Percentiles rank a stretch among this genome's conserved stretches.
These are phyloP conservation scores for Lasiommata megera DNA, from an alignment of 2,888 invertebrate genomes.

Conservation along the genomic window DNA sequence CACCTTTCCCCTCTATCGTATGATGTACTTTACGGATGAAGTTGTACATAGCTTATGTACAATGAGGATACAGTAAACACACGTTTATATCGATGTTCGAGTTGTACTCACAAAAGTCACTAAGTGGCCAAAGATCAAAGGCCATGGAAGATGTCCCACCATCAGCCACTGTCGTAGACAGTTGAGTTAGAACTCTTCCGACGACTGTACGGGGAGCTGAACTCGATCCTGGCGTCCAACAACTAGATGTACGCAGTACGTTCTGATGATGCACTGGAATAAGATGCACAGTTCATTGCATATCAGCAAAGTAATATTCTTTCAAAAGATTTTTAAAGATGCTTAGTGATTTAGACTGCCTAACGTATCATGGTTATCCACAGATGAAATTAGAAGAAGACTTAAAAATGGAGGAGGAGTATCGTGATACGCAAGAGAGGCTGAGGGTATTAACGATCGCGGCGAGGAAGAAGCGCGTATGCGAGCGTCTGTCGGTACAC, in stretches of 20 bases:
- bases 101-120: constrained; percentile 40
- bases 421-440: constrained; percentile 48
- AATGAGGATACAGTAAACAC: constrained; percentile 4
- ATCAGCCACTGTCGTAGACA: constrained; percentile 78
- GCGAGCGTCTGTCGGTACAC: constrained; percentile 47
- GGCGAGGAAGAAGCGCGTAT: constrained; percentile 64
- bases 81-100: constrained; percentile 25
- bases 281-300: no score
- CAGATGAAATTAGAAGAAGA: constrained; percentile 54
- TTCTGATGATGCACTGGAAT: constrained; percentile 75
- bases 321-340: no score
- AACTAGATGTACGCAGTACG: constrained; percentile 80
- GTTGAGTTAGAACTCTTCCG: constrained; percentile 74
- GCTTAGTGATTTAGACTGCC: no score
- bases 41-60: constrained; percentile 8
- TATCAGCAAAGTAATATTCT: no score
- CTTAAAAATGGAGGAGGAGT: constrained; percentile 47
- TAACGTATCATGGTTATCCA: no score
- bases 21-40: not conserved
- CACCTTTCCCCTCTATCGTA: no score
- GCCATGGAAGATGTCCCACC: constrained; percentile 63
- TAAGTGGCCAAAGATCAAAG: constrained; percentile 53
- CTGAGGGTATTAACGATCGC: constrained; percentile 57
- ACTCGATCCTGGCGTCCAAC: constrained; percentile 74
- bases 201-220: constrained; percentile 67